Base-by-base conservation (phyloP, 2,888 invertebrate species). In the Tillus elongatus region DNA sequence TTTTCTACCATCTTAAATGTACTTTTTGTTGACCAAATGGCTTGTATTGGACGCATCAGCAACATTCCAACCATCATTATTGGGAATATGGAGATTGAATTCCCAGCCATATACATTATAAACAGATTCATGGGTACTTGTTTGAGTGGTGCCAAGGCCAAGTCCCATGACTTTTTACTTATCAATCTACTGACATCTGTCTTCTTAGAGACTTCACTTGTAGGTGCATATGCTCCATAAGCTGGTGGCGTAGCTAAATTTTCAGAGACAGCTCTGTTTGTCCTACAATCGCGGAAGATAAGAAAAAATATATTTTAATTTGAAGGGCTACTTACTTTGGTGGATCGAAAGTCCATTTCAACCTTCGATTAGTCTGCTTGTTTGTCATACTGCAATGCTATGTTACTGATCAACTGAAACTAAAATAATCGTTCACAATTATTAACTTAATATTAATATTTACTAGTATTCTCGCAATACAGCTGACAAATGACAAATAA, bases 61-160 rank as follows among this genome's bases (percentile, higher is more conserved):
- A 98, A 75, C 98, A 99, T 98, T 29, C 95, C 96, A 4, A 99
- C 95, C 98, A 99, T 99, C 98, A 99, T 98, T 32, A 99, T 98
- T 0, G 98, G 98, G 57, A 99, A 97, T 54, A 99, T 97, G 1
- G 96, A 97, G 55, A 98, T 96, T 0, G 96, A 93, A 64, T 92
- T 96, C 11, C 97, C 97, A 36, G 97, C 93, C 98, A 99, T 99
- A 67, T 97, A 99, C 93, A 98, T 96, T 41, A 99, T 92, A 63
- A 98, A 93, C 43, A 98, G 71, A 67, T 99, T 99, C 98, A 99
- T 99, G 1, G 96, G 96, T 47, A 89, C 89, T 70, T 90, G 95
- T 64, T 96, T 96, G 16, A 97, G 64, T 2, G 97, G 96, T 0
- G 88, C 93, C 11, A 96, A 66, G 0, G 96, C 96, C 35, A 96